Percentiles rank a stretch among this genome's conserved stretches.
Evolutionary conservation across 2,888 invertebrate genomes (phyloP).

Genomic region (Watsonalla binaria): DNA sequence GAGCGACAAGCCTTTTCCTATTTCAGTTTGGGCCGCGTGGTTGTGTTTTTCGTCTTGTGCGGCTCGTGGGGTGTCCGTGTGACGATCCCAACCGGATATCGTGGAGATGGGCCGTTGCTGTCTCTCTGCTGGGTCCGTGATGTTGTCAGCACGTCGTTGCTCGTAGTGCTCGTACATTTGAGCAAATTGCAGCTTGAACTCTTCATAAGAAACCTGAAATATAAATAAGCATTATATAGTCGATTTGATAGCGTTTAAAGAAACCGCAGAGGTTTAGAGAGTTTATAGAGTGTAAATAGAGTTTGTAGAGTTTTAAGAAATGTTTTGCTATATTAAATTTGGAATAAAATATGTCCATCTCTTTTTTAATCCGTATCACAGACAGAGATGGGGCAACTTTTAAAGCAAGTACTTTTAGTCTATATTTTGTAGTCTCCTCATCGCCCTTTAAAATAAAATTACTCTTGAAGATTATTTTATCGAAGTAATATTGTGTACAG

Average conservation of each 20-base stretch:
- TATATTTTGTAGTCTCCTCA: background rate
- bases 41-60: constrained; percentile 42
- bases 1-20: constrained; percentile 63
- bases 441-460: background rate
- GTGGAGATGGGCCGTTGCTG: constrained; percentile 97
- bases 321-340: too few relatives aligned
- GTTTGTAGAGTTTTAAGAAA: too few relatives aligned
- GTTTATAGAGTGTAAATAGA: too few relatives aligned
- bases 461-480: background rate
- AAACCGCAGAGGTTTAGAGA: too few relatives aligned
- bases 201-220: constrained; percentile 95
- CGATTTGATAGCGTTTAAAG: too few relatives aligned
- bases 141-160: constrained; percentile 94
- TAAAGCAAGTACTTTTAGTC: too few relatives aligned
- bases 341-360: too few relatives aligned
- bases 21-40: constrained; percentile 71
- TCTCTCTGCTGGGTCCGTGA: constrained; percentile 95
- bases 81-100: constrained; percentile 95
- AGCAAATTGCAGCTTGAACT: constrained; percentile 97
- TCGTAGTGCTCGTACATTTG: constrained; percentile 99
- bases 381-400: too few relatives aligned
- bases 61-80: constrained; percentile 31
- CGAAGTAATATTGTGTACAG: too few relatives aligned
- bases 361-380: too few relatives aligned
- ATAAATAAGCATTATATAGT: background rate